These are phyloP conservation scores for Steinernema carpocapsae DNA, from an alignment of 2,888 invertebrate genomes.

Conservation along the genomic window DNA sequence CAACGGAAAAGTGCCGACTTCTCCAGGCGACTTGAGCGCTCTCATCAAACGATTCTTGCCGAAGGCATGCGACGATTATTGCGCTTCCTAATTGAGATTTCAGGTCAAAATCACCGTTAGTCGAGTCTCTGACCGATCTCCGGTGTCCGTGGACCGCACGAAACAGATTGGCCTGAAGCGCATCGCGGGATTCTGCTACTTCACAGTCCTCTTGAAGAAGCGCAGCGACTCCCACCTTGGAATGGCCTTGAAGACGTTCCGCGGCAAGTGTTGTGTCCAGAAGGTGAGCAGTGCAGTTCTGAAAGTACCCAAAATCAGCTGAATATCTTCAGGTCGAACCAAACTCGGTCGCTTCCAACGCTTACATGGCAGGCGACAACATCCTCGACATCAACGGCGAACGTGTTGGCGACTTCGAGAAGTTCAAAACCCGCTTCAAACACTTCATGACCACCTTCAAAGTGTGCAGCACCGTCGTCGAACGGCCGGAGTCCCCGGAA, in stretches of 20 bases:
- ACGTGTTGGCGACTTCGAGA: conserved; percentile 26
- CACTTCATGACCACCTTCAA: conserved; percentile 17
- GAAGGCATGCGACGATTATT: not conserved
- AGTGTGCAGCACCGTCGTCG: conserved; percentile 36
- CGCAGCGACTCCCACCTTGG: not conserved
- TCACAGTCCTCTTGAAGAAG: not conserved
- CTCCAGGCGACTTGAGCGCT: not conserved
- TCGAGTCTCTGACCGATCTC: not conserved
- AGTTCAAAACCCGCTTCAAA: conserved; percentile 19
- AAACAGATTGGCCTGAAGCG: not conserved
- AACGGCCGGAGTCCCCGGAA: conserved; percentile 30
- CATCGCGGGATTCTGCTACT: conserved; percentile 5
- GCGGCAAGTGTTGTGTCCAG: not conserved
- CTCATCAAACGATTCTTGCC: not conserved
- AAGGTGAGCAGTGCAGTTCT: not conserved
- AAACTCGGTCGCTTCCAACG: conserved; percentile 6
- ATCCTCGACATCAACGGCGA: conserved; percentile 39
- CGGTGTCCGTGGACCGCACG: not conserved
- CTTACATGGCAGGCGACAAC: conserved; percentile 36
- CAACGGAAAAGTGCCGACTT: conserved; percentile 13
- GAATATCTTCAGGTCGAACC: not conserved
- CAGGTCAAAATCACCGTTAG: not conserved
- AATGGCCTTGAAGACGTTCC: conserved; percentile 6
- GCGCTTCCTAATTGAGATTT: not conserved
- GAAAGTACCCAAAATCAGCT: too few species aligned